phyloP scores from a whole-genome alignment of 2,888 invertebrate genomes.

The Acronicta aceris region DNA sequence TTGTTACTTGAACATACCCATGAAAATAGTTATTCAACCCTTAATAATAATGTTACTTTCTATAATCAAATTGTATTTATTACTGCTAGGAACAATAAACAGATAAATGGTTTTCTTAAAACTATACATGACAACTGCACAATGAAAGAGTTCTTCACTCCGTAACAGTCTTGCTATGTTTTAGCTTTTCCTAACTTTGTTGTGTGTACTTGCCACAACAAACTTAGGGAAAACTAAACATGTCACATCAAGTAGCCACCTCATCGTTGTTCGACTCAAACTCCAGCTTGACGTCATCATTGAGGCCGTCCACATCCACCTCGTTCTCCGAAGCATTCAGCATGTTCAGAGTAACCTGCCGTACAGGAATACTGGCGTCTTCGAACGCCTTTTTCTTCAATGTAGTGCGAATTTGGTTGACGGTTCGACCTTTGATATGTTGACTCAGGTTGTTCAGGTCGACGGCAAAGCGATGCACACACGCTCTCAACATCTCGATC shows the following conservation, averaged over 20 bases:
- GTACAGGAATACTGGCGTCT: constrained; percentile 94
- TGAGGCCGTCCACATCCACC: constrained; percentile 95
- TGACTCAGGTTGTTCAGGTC: constrained; percentile 42
- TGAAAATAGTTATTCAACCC: background rate
- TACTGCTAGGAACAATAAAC: background rate
- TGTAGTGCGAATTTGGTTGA: constrained; percentile 94
- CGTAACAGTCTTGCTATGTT: background rate
- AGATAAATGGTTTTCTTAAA: constrained; percentile 2
- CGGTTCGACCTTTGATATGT: constrained; percentile 41
- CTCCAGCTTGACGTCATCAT: constrained; percentile 94
- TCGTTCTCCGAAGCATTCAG: constrained; percentile 97
- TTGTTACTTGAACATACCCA: too few relatives aligned
- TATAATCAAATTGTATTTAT: background rate
- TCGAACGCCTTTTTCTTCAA: constrained; percentile 96
- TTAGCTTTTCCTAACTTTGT: constrained; percentile 26
- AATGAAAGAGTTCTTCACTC: constrained; percentile 1
- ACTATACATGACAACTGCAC: constrained; percentile 2
- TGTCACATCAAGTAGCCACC: constrained; percentile 89
- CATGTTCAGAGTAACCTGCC: constrained; percentile 96
- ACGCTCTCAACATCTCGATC: constrained; percentile 45
- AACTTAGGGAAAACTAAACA: constrained; percentile 39
- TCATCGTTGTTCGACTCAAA: constrained; percentile 94
- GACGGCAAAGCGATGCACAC: constrained; percentile 45
- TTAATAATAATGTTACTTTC: background rate
- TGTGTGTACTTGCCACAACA: constrained; percentile 1